Base-by-base conservation (phyloP, 2,797 vertebrate genomes). In the Danionella dracula region DNA sequence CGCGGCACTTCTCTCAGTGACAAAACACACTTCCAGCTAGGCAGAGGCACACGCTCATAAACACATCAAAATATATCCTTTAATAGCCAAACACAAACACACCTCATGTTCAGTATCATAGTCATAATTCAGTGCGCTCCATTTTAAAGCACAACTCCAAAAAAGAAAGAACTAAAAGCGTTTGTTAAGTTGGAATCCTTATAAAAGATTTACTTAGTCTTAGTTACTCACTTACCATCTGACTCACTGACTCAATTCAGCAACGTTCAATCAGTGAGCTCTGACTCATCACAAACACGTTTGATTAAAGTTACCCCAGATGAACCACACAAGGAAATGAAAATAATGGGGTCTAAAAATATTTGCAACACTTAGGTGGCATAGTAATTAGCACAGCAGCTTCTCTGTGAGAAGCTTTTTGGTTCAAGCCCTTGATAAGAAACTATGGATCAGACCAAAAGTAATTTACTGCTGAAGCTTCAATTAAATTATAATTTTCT, bases 31-130 rank as follows among this genome's bases (percentile, higher is more conserved):
- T 68, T 51, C 51, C 37, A 29, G 37, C 15, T 34, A 65, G 46
- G 35, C 60, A 35, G 51, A 27, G 15, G 17, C 48, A 37, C 67
- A 59, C 64, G 53, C 15, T 8, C 41, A 53, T 31, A 61, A 23
- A 46, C 48, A 70, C 27, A 50, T 35, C 63, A 59, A 69, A 63
- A 38, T 34, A 57, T 75, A 55, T 68, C 77, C 59, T 63, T 74
- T 49, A 71, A 58, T 41, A 38, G 40, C 10, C 41, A 53, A 62
- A 42, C 63, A 27, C 23, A 3, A 27, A 27, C 23, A 50, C 45
- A 76, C 37, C 40, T 44, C 27, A n/a, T 17, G 20, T 13, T 48
- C 46, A 5, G 20, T 37, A 8, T 15, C 1, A 6, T 46, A 31
- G 1, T 38, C 13, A 10, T n/a, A 4, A 29, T 13, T 27, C 10